A percentile compares a stretch with the other conserved stretches of the same genome.
These are phyloP conservation scores for Sciaenops ocellatus DNA, from an alignment of 2,797 vertebrate genomes.

Conservation along the genomic window DNA sequence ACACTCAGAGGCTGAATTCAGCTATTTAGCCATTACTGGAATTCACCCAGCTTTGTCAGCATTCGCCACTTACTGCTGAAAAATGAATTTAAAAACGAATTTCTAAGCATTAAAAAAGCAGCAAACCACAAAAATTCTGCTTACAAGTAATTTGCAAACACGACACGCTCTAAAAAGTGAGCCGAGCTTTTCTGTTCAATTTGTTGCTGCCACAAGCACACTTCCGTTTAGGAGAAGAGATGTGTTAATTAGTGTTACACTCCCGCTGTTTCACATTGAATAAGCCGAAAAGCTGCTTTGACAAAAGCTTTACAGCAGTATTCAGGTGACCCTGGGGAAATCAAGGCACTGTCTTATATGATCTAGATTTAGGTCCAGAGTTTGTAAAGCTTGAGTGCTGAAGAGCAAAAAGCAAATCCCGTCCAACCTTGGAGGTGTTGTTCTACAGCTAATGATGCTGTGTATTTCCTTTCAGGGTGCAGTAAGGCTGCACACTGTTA, in stretches of 20 bases:
- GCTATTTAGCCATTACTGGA: background rate
- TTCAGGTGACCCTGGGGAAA: background rate
- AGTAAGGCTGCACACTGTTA: conserved; percentile 5
- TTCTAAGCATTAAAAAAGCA: background rate
- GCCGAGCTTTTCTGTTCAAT: background rate
- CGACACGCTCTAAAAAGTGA: background rate
- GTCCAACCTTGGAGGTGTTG: background rate
- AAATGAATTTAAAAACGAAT: background rate
- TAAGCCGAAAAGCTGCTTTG: background rate
- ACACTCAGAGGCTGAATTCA: background rate
- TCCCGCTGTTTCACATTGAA: background rate
- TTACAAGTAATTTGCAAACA: background rate
- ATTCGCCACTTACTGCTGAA: background rate
- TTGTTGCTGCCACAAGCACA: background rate
- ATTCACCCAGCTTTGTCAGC: background rate
- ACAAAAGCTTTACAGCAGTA: background rate
- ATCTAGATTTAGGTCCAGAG: background rate
- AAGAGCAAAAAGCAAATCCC: background rate
- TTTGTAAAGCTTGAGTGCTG: background rate
- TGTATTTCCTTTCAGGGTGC: conserved; percentile 13
- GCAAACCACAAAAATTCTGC: background rate
- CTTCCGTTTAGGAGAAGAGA: background rate
- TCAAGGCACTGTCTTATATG: background rate
- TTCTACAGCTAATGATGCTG: background rate
- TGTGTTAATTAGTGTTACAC: background rate